Evolutionary conservation across 2,888 invertebrate species (phyloP).

Genomic region (Colostygia pectinataria): DNA sequence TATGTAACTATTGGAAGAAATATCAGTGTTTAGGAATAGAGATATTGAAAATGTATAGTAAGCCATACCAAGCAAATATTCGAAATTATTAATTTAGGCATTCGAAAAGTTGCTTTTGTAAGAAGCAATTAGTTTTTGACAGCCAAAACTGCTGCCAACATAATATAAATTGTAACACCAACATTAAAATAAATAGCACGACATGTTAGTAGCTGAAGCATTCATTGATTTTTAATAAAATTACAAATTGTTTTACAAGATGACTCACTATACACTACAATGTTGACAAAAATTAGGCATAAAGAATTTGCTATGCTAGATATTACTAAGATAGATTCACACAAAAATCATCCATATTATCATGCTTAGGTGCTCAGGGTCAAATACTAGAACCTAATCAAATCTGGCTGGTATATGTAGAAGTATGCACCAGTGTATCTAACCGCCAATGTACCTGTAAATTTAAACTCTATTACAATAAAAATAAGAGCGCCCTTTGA

Average conservation of each 20-base stretch:
- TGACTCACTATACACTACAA: constrained; percentile 25
- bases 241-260: background rate
- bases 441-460: constrained; percentile 53
- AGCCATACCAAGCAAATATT: constrained; percentile 13
- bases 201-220: background rate
- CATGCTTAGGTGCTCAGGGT: constrained; percentile 73
- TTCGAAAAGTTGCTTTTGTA: background rate
- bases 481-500: constrained; percentile 40
- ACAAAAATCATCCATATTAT: constrained; percentile 41
- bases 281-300: constrained; percentile 13
- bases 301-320: constrained; percentile 22
- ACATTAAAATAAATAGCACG: background rate
- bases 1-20: constrained; percentile 87
- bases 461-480: constrained; percentile 42
- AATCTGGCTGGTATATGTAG: constrained; percentile 80
- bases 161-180: background rate
- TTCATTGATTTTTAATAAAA: background rate
- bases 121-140: background rate
- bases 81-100: background rate
- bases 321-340: constrained; percentile 47
- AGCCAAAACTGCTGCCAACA: background rate
- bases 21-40: background rate
- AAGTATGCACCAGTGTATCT: constrained; percentile 79
- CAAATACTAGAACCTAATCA: constrained; percentile 50
- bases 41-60: constrained; percentile 15